A percentile compares a stretch with the other conserved stretches of the same genome.
phyloP scores from a whole-genome alignment of 2,888 invertebrate genomes.

The Nowickia ferox region DNA sequence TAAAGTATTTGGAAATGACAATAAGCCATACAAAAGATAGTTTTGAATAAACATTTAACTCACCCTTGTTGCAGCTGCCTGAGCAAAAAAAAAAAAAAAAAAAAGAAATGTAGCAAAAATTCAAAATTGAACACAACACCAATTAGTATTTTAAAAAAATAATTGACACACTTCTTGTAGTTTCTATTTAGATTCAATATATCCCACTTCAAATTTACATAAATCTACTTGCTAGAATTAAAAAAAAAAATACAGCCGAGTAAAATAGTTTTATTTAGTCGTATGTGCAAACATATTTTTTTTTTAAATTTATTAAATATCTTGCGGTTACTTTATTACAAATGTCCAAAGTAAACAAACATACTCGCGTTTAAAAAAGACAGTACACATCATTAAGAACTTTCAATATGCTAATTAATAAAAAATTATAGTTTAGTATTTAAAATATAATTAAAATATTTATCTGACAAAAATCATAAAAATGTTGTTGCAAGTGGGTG shows the following conservation, averaged over 20 bases:
- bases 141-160: too few species aligned
- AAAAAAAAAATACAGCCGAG: too few species aligned
- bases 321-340: conserved; percentile 7
- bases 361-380: conserved; percentile 10
- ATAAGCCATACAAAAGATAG: not conserved
- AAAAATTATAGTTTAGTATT: not conserved
- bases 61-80: not conserved
- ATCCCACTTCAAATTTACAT: not conserved
- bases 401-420: conserved; percentile 38
- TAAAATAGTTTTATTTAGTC: not conserved
- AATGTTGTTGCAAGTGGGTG: conserved; percentile 27
- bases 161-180: too few species aligned
- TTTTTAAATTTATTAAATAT: not conserved
- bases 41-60: not conserved
- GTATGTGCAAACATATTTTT: too few species aligned
- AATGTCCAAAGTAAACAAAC: conserved; percentile 32
- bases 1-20: not conserved
- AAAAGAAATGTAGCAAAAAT: too few species aligned
- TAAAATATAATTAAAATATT: conserved; percentile 22
- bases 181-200: too few species aligned
- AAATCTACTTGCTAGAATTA: not conserved
- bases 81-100: too few species aligned
- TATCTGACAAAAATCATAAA: conserved; percentile 24
- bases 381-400: conserved; percentile 25
- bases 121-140: too few species aligned